Percentiles rank a stretch among this genome's conserved stretches.
These are phyloP conservation scores for Nothoprocta perdicaria DNA, from an alignment of 2,113 vertebrate genomes.

Conservation along the genomic window DNA sequence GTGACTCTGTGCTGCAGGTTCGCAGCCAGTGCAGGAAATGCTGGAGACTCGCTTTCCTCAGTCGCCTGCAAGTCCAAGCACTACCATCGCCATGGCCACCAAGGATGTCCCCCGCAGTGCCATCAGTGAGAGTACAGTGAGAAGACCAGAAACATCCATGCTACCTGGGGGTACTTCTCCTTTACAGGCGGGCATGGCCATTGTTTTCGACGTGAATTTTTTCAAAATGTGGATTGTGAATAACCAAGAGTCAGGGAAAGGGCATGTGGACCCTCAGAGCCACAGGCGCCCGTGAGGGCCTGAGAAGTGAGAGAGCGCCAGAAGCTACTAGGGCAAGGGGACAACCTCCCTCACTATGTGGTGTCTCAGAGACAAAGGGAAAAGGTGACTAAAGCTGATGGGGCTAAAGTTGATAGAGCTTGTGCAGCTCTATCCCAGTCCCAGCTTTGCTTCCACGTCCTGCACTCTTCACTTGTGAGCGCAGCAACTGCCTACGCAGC, in stretches of 20 bases:
- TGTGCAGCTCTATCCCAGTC: neutral
- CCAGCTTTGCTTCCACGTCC: no score
- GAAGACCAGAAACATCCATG: no score
- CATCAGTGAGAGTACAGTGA: neutral
- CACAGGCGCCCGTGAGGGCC: no score
- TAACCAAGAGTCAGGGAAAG: neutral
- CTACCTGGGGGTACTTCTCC: no score
- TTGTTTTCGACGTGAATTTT: neutral
- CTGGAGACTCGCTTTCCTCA: neutral
- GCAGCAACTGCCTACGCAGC: neutral
- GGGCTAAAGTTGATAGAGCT: neutral
- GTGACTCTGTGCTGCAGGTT: neutral
- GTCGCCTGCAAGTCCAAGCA: fast-evolving
- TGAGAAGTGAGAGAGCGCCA: neutral
- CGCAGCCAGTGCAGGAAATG: fast-evolving
- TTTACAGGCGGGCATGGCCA: no score
- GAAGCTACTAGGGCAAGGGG: neutral
- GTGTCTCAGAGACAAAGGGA: neutral
- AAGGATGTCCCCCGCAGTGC: neutral
- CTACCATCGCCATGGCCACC: fast-evolving
- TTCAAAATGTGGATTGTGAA: neutral
- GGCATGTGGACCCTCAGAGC: no score
- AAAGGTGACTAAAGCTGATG: neutral
- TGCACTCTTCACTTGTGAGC: neutral
- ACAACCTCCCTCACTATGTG: no score